Percentiles rank a stretch among this genome's conserved stretches.
Conservation (phyloP, 2,797 vertebrate species). For the Semaprochilodus insignis region DNA sequence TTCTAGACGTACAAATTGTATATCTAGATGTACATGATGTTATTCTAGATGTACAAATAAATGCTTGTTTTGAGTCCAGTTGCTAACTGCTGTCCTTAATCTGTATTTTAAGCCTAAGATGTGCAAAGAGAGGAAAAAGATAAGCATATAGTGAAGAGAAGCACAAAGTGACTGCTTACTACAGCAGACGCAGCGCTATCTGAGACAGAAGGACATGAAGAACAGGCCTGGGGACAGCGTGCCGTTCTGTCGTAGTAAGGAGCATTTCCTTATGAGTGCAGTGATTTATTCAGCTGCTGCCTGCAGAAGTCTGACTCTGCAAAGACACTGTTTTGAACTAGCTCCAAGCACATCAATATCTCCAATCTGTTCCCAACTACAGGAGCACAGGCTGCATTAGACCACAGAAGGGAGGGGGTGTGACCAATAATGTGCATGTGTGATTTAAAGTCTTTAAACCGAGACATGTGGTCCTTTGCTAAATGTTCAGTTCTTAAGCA, state of each 20-base stretch:
- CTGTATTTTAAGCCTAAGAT: neutral
- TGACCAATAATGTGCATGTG: neutral
- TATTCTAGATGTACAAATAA: too few relatives aligned
- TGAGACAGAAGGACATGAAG: neutral
- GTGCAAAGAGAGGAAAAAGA: neutral
- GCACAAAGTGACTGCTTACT: neutral
- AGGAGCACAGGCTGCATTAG: neutral
- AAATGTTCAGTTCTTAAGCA: neutral
- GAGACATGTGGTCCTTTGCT: neutral
- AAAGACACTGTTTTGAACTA: constrained; percentile 18
- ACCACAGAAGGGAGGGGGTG: neutral
- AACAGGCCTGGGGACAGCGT: neutral
- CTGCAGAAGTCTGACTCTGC: constrained; percentile 50
- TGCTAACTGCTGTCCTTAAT: neutral
- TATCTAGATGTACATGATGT: too few relatives aligned
- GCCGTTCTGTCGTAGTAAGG: neutral
- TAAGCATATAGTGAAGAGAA: neutral
- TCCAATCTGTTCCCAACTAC: constrained; percentile 58
- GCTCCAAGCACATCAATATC: constrained; percentile 46
- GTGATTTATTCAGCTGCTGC: constrained; percentile 48
- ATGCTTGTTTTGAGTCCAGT: too few relatives aligned
- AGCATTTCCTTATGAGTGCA: neutral
- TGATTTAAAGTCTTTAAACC: constrained; percentile 1
- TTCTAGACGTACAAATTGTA: too few relatives aligned
- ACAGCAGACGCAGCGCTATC: neutral